phyloP scores from a whole-genome alignment of 2,797 vertebrate species.

The Cichlasoma orientale region DNA sequence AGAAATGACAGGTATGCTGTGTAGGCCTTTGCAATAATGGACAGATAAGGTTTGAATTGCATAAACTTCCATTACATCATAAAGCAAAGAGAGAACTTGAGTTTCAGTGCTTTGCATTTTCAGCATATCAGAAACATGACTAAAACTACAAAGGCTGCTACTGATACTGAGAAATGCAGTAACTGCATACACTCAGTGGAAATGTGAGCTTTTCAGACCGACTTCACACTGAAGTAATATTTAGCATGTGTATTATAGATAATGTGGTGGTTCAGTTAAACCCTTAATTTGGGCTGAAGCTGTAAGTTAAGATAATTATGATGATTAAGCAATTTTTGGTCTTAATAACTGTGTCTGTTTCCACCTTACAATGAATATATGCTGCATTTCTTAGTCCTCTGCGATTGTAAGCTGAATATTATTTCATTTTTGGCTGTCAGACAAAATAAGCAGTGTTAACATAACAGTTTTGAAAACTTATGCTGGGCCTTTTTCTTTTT shows the following conservation, averaged over 20 bases:
- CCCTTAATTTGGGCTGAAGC: neutral
- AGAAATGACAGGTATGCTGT: slow-evolving; percentile 63
- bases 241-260: neutral
- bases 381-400: neutral
- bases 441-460: neutral
- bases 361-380: neutral
- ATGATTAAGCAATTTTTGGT: neutral
- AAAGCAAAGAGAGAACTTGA: neutral
- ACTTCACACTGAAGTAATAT: neutral
- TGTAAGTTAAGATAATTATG: neutral
- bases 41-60: slow-evolving; percentile 7
- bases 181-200: neutral
- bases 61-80: slow-evolving; percentile 42
- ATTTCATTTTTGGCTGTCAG: neutral
- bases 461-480: neutral
- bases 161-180: neutral
- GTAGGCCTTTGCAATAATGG: slow-evolving; percentile 26
- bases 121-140: neutral
- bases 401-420: neutral
- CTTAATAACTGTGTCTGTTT: neutral
- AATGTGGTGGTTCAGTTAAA: neutral
- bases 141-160: neutral
- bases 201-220: neutral
- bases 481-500: neutral
- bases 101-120: neutral